Evolutionary conservation across 2,113 vertebrate genomes (phyloP), one percentile per base, ranked within the genome.

Genomic region (Thalassoma bifasciatum): DNA sequence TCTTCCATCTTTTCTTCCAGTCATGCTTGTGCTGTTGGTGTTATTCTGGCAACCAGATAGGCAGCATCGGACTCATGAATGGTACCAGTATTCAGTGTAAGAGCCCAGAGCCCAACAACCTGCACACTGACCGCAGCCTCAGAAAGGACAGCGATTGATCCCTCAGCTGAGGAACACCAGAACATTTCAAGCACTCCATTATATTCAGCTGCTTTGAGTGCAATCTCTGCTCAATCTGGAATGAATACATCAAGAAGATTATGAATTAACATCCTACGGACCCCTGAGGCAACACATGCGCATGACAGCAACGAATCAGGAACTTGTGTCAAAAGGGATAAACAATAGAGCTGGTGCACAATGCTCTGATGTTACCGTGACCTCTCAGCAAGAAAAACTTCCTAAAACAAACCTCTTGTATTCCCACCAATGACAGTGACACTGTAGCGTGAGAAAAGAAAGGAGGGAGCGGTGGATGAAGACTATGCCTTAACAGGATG

Each of bases 1-100:
- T 21, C 16, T 51, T 75, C 34, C 23, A 42, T 69, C 52, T 70
- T 56, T 63, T 13, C 14, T 76, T 70, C 62, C 22, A 95, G 94
- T 93, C 93, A 0, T 95, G 94, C 72, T 82, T 95, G 82, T 95
- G 94, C 76, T 95, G 94, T 76, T 95, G 93, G 91, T 93, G 92
- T 61, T 88, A 92, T 68, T 88, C 93, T 0, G 90, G 89, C 56
- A 90, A 69, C 75, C 91, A 92, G 66, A 75, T 89, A 52, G 92
- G 86, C 85, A 94, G 93, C 82, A 88, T 80, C 3, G 92, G 93
- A 42, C 86, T 86, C 38, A 83, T 93, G 90, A 95, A 95, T 10
- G 94, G 93, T 4, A 95, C 94, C 47, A 95, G 94, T 26, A 80
- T 93, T 79, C 93, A 95, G 81, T 94, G 88, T 30, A 95, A 95